Conservation (phyloP, 2,888 invertebrate species). For the Drosophila anomelani region DNA sequence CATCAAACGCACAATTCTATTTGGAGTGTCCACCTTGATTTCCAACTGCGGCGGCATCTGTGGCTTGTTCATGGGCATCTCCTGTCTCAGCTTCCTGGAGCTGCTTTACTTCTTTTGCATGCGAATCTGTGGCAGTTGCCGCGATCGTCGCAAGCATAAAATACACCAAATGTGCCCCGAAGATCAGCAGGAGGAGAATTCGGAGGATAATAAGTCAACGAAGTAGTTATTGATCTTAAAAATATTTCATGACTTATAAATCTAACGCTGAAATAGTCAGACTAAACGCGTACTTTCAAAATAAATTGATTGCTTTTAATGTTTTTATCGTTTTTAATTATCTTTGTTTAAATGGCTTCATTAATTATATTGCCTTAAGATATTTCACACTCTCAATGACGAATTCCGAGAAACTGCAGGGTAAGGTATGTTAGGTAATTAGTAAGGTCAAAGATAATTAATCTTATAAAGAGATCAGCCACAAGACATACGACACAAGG, state of each 20-base stretch:
- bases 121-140: conserved; percentile 77
- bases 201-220: conserved; percentile 16
- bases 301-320: background rate
- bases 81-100: conserved; percentile 85
- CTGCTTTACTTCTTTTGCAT: conserved; percentile 86
- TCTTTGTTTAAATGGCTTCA: background rate
- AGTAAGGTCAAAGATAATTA: conserved; percentile 13
- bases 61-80: conserved; percentile 85
- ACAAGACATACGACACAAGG: conserved; percentile 2
- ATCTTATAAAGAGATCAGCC: conserved; percentile 7
- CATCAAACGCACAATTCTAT: conserved; percentile 88
- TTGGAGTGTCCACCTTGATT: conserved; percentile 88
- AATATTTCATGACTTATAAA: background rate
- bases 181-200: conserved; percentile 4
- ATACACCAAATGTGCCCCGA: conserved; percentile 43
- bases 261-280: background rate
- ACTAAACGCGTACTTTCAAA: background rate
- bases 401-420: background rate
- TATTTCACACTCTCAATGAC: conserved; percentile 27
- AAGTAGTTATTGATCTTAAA: background rate
- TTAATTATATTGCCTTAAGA: conserved; percentile 2
- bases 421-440: background rate
- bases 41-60: conserved; percentile 89
- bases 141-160: conserved; percentile 71
- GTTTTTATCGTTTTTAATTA: background rate